Conservation (phyloP, 2,888 invertebrate species). For the Pollenia amentaria region DNA sequence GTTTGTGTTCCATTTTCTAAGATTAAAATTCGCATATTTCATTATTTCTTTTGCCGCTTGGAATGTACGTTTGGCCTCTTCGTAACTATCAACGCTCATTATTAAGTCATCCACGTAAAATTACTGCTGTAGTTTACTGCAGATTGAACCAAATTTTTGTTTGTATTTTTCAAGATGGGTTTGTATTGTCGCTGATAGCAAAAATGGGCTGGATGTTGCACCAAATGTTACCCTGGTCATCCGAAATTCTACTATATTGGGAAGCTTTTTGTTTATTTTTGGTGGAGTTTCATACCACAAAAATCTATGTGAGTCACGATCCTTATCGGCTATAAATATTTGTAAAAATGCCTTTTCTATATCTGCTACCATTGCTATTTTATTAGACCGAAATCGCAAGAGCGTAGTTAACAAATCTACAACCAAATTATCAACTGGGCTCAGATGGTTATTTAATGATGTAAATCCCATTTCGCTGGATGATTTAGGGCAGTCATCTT, state of each 20-base stretch:
- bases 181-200: too few species aligned
- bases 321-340: conserved; percentile 58
- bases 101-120: conserved; percentile 64
- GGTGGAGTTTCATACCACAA: conserved; percentile 65
- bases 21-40: conserved; percentile 60
- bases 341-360: conserved; percentile 74
- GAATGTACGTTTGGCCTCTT: conserved; percentile 40
- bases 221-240: conserved; percentile 72
- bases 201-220: conserved; percentile 67
- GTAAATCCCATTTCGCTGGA: conserved; percentile 58
- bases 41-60: conserved; percentile 62
- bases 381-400: conserved; percentile 69
- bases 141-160: too few species aligned
- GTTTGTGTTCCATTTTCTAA: conserved; percentile 73
- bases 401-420: conserved; percentile 60
- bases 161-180: conserved; percentile 47
- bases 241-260: conserved; percentile 55
- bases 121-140: conserved; percentile 38
- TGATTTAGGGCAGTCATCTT: too few species aligned
- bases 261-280: background rate
- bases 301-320: conserved; percentile 70
- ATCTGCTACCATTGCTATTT: conserved; percentile 69
- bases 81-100: conserved; percentile 47
- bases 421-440: conserved; percentile 66
- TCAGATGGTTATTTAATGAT: conserved; percentile 63